Base-by-base conservation (phyloP, 2,113 vertebrate species). In the Pseudorhombus dupliciocellatus region DNA sequence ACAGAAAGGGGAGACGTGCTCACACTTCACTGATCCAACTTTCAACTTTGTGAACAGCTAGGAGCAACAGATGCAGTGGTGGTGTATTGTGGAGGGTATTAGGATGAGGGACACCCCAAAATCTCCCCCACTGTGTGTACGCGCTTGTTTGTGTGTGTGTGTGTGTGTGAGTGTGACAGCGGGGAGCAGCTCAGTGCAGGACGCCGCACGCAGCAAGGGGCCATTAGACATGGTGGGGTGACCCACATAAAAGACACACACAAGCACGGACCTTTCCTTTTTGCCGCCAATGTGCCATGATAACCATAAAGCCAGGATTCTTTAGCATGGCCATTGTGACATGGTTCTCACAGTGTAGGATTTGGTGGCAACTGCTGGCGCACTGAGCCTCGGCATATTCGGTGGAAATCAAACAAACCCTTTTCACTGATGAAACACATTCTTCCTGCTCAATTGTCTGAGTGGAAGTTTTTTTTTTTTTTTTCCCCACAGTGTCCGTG, bases 161-260 rank as follows among this genome's bases (percentile, higher is more conserved):
- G 86, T 86, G 89, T 48, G 46, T 89, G 85, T 77, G 85, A 70
- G 90, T 82, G 84, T 86, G 89, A 88, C 88, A 89, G 89, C 87
- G 57, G 90, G 89, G 90, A 88, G 90, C 87, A 89, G 90, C 87
- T 92, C 87, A 91, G 91, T 80, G 70, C 85, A 90, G 91, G 92
- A 93, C 91, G 91, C 92, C 71, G 79, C 87, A 89, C 93, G 77
- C 93, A 94, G 94, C 90, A 66, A 91, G 93, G 93, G 89, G 92
- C 88, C 92, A 94, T 94, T 94, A 94, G 93, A 91, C 93, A 94
- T 94, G 94, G 91, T 93, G 91, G 89, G 90, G 90, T 94, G 93
- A 92, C 90, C 92, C 88, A 92, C 94, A 91, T 94, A 88, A 94
- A 94, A 93, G 92, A 88, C 81, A 59, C 66, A 73, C 73, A 77